A percentile compares a stretch with the other conserved stretches of the same genome.
Conservation (phyloP, 2,113 vertebrate genomes). For the Nesoenas mayeri region DNA sequence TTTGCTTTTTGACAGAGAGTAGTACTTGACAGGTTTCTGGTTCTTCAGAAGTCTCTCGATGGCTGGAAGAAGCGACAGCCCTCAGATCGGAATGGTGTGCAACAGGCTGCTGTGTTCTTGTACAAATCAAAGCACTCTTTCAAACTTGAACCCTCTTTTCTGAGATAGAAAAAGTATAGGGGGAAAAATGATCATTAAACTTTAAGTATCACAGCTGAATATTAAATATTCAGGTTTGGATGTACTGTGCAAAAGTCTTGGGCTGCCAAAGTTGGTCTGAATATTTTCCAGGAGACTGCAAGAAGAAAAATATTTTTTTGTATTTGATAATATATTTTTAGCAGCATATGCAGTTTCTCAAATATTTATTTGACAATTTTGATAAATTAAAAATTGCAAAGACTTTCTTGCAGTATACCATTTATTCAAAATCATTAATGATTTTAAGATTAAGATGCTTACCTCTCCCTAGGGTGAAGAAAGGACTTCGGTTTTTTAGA, state of each 20-base stretch:
- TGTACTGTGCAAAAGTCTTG: neutral
- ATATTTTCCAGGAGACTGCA: neutral
- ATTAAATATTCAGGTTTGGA: neutral
- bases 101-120: conserved; percentile 53
- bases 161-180: neutral
- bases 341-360: neutral
- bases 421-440: neutral
- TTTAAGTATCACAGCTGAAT: neutral
- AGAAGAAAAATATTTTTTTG: neutral
- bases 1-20: conserved; percentile 48
- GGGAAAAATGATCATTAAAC: neutral
- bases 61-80: conserved; percentile 58
- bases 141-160: conserved; percentile 1
- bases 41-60: conserved; percentile 63
- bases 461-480: neutral
- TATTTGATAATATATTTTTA: neutral
- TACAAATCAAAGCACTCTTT: conserved; percentile 60
- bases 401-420: neutral
- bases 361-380: neutral
- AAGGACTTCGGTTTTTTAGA: fast-evolving
- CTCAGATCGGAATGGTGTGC: conserved; percentile 34
- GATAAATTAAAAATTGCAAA: neutral
- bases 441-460: neutral
- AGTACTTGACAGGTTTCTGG: conserved; percentile 54
- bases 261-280: neutral